Conservation (phyloP, 2,113 vertebrate species). For the Brienomyrus brachyistius region DNA sequence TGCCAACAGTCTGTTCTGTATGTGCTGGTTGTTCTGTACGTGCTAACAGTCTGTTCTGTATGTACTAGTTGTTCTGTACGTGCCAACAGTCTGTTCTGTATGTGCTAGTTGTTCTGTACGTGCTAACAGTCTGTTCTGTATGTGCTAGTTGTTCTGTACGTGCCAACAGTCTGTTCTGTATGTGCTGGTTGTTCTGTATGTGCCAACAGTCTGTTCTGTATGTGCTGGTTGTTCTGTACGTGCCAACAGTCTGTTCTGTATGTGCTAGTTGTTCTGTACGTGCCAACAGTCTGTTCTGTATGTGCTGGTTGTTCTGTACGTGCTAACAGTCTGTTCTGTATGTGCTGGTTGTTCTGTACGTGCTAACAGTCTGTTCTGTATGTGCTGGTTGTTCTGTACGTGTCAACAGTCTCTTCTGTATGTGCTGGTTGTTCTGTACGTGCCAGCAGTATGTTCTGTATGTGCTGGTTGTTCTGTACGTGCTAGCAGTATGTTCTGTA, state of each 20-base stretch:
- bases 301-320: neutral
- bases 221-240: neutral
- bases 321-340: too few species aligned
- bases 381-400: neutral
- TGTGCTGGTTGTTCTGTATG: too few species aligned
- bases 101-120: too few species aligned
- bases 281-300: neutral
- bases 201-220: too few species aligned
- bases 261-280: neutral
- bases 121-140: too few species aligned
- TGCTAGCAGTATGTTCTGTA: too few species aligned
- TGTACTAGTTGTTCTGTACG: too few species aligned
- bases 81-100: neutral
- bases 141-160: too few species aligned
- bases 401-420: neutral
- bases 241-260: neutral
- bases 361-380: neutral
- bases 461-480: neutral
- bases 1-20: neutral
- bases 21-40: neutral
- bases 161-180: too few species aligned
- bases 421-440: neutral
- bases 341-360: neutral
- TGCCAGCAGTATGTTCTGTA: neutral
- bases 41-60: too few species aligned